Conservation (phyloP, 2,113 vertebrate genomes). For the Poicephalus gulielmi region DNA sequence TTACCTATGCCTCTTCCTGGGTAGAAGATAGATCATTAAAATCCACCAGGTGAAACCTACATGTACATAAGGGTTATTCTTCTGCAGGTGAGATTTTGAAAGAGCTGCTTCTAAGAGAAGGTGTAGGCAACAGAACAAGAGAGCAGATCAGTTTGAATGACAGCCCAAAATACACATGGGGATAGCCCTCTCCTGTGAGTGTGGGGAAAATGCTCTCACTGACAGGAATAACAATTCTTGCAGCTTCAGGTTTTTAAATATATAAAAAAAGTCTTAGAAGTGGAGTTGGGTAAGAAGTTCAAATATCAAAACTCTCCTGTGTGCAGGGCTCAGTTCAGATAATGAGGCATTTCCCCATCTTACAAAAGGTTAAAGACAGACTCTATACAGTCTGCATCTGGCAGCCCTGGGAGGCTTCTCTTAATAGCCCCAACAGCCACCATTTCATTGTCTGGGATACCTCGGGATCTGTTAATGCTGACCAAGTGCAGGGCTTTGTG, state of each 20-base stretch:
- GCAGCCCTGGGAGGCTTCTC: constrained; percentile 24
- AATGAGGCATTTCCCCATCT: constrained; percentile 64
- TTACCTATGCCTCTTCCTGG: background rate
- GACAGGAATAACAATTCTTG: background rate
- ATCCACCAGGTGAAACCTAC: background rate
- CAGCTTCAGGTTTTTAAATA: background rate
- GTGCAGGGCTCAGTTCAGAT: constrained; percentile 54
- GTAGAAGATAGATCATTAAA: background rate
- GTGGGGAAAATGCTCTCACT: background rate
- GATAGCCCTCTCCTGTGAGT: background rate
- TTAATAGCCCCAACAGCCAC: constrained; percentile 44
- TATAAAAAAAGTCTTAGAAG: background rate
- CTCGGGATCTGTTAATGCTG: constrained; percentile 52
- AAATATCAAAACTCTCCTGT: constrained; percentile 28
- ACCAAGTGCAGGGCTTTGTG: constrained; percentile 36
- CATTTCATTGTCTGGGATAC: constrained; percentile 58
- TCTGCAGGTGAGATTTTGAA: background rate
- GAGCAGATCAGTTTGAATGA: background rate
- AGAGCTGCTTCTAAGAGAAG: background rate
- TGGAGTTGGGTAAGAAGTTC: constrained; percentile 18
- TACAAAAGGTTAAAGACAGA: constrained; percentile 53
- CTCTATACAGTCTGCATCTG: constrained; percentile 58
- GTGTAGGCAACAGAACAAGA: background rate
- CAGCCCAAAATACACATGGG: background rate
- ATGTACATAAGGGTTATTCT: background rate